Base-by-base conservation (phyloP, 2,888 invertebrate species). In the Terebella lapidaria region DNA sequence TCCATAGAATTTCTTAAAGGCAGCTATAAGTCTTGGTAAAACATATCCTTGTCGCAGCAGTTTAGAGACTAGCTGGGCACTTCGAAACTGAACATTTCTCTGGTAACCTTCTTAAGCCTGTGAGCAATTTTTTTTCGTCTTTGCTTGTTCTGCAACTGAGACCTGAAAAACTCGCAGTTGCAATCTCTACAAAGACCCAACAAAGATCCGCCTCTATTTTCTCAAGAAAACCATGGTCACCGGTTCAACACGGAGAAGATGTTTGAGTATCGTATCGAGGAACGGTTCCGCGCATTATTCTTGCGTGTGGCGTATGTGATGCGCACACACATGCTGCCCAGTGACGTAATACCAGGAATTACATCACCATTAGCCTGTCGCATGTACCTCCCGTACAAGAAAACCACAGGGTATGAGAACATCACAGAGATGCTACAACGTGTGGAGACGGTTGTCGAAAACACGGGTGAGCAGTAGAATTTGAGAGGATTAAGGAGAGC, bases 181-280 rank as follows among this genome's bases (percentile, higher is more conserved):
- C n/a, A n/a, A n/a, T n/a, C n/a, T n/a, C n/a, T n/a, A n/a, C n/a
- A n/a, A n/a, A n/a, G n/a, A n/a, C n/a, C n/a, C n/a, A n/a, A n/a
- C n/a, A n/a, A n/a, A n/a, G n/a, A n/a, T n/a, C 49, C 18, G 10
- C 10, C 20, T 26, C 10, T 53, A 5, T 5, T 53, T 10, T 26
- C 20, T 20, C 5, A 24, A 60, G 60, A 60, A 25, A 60, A 57
- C 54, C n/a, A 54, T 15, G 60, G 57, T 22, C 2, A 29, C 10
- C 57, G 57, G 3, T 60, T 57, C 47, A 55, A 61, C 54, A 61
- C 59, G 20, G 51, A 55, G n/a, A 28, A 25, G 28, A 49, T 56
- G 51, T 61, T 61, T 59, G 61, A 61, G 56, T 49, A 25, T 22
- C 22, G 29, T 18, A 59, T 61, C 18, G 61, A 60, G 45, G n/a